Evolutionary conservation across 2,888 invertebrate species (phyloP).

Genomic region (Hemaris fuciformis): DNA sequence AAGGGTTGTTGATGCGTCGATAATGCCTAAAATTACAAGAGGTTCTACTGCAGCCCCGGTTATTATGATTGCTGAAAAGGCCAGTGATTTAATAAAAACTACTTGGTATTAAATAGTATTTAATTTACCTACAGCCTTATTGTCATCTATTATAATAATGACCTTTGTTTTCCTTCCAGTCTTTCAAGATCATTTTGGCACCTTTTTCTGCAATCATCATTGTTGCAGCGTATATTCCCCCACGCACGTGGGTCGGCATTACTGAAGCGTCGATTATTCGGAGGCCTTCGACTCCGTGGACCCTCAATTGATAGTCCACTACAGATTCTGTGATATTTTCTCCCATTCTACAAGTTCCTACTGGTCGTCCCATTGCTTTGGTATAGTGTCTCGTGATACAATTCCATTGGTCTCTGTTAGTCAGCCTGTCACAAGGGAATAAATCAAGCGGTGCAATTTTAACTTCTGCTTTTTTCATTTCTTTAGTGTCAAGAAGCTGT

Average conservation of each 20-base stretch:
- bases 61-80: conserved; percentile 77
- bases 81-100: conserved; percentile 73
- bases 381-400: conserved; percentile 76
- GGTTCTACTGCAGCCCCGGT: conserved; percentile 73
- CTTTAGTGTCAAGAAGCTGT: conserved; percentile 70
- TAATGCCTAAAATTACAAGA: conserved; percentile 71
- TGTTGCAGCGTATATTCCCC: conserved; percentile 64
- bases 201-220: conserved; percentile 78
- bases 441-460: conserved; percentile 71
- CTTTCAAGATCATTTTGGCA: conserved; percentile 65
- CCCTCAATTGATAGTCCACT: conserved; percentile 63
- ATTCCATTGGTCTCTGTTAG: conserved; percentile 74
- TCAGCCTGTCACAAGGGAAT: conserved; percentile 70
- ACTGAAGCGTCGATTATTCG: conserved; percentile 73
- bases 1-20: conserved; percentile 68
- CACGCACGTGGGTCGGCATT: conserved; percentile 72
- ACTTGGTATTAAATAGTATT: conserved; percentile 62
- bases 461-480: conserved; percentile 69
- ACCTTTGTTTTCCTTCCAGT: conserved; percentile 71
- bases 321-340: conserved; percentile 65
- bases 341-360: conserved; percentile 76
- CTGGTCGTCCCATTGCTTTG: conserved; percentile 69
- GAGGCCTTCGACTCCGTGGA: conserved; percentile 71
- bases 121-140: conserved; percentile 39
- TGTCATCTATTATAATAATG: conserved; percentile 53